Evolutionary conservation across 2,113 vertebrate genomes (phyloP).

Genomic region (Tonatia bakeri): DNA sequence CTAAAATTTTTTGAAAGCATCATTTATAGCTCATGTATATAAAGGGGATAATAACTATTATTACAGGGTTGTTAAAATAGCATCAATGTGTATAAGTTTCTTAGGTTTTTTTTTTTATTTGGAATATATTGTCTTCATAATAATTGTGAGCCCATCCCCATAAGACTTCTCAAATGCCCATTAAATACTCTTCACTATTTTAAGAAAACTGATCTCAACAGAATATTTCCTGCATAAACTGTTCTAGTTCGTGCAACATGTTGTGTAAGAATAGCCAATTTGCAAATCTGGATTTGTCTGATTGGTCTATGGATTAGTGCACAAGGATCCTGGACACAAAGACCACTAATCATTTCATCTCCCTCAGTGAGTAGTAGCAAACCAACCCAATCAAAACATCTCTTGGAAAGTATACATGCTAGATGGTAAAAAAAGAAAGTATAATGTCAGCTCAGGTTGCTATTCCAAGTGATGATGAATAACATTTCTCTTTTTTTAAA

Average conservation of each 20-base stretch:
- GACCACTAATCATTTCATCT: not conserved
- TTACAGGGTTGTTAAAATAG: not conserved
- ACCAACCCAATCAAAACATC: not conserved
- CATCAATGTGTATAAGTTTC: not conserved
- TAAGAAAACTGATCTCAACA: not conserved
- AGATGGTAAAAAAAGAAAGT: not conserved
- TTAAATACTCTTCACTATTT: not conserved
- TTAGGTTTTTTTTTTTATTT: not conserved
- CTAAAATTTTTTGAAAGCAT: not conserved
- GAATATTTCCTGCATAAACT: not conserved
- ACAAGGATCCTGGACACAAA: not conserved
- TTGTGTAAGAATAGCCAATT: not conserved
- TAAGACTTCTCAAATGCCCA: not conserved
- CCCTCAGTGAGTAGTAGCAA: not conserved
- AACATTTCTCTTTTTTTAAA: not conserved
- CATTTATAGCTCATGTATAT: not conserved
- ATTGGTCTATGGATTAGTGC: not conserved
- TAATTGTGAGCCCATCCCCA: not conserved
- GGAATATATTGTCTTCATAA: not conserved
- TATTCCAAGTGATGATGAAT: not conserved
- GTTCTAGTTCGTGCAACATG: not conserved
- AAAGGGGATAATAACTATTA: not conserved
- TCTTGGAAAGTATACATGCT: not conserved
- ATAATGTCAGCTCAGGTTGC: not conserved
- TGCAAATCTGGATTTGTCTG: not conserved